Percentiles rank a stretch among this genome's conserved stretches.
phyloP scores from a whole-genome alignment of 2,113 vertebrate genomes.

The Emydocephalus ijimae region DNA sequence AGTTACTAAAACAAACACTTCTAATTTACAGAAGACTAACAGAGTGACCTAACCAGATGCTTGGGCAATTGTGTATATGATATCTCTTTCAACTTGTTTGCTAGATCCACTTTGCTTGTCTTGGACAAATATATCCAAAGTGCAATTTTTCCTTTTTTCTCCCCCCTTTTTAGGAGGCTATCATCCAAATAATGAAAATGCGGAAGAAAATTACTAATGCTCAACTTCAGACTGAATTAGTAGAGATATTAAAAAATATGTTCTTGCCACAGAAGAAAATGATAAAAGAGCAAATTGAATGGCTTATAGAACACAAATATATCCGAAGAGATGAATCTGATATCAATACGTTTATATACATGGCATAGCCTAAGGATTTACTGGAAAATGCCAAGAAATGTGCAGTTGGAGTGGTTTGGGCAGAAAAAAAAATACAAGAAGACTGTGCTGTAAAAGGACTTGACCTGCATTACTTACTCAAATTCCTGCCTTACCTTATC shows the following conservation, averaged over 20 bases:
- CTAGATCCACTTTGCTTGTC: neutral
- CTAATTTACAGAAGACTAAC: neutral
- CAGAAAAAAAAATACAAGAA: slow-evolving; percentile 62
- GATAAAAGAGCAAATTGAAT: slow-evolving; percentile 99
- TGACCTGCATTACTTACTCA: slow-evolving; percentile 76
- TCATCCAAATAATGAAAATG: slow-evolving; percentile 99
- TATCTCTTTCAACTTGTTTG: neutral
- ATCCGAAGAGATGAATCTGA: slow-evolving; percentile 96
- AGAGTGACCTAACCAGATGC: neutral
- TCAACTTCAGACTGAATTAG: slow-evolving; percentile 98
- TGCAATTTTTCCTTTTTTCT: neutral
- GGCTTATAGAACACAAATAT: slow-evolving; percentile 99
- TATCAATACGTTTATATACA: slow-evolving; percentile 99
- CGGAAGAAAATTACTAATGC: slow-evolving; percentile 98
- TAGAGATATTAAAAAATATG: slow-evolving; percentile 99
- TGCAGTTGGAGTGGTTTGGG: slow-evolving; percentile 60
- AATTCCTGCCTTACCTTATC: slow-evolving; percentile 82
- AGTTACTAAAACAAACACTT: neutral
- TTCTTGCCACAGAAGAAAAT: slow-evolving; percentile 99
- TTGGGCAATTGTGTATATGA: neutral
- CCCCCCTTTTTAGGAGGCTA: slow-evolving; percentile 83
- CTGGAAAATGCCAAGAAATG: slow-evolving; percentile 40
- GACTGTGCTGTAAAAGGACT: slow-evolving; percentile 69
- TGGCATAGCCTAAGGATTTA: slow-evolving; percentile 77
- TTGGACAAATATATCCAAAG: slow-evolving; percentile 6